Conservation (phyloP, 1,140 invertebrate genomes). For the Aphaenogaster ashmeadi region DNA sequence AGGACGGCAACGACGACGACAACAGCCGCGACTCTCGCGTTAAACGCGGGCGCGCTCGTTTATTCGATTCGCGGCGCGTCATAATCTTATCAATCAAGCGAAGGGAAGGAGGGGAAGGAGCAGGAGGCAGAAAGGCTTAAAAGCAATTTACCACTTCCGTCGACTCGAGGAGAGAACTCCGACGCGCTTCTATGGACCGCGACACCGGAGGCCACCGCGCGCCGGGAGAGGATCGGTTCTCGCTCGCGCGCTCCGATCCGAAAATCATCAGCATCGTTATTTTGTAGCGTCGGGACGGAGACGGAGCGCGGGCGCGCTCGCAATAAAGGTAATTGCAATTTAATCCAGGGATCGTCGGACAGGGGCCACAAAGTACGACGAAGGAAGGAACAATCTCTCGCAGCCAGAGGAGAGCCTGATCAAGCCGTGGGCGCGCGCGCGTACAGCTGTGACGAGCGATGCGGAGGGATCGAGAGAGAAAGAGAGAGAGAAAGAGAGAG, state of each 20-base stretch:
- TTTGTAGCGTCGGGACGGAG: slow-evolving; percentile 35
- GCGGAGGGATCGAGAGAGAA: neutral
- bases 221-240: slow-evolving; percentile 36
- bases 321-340: slow-evolving; percentile 86
- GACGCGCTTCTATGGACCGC: neutral
- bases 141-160: slow-evolving; percentile 60
- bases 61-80: slow-evolving; percentile 60
- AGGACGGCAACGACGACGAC: neutral
- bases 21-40: neutral
- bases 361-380: slow-evolving; percentile 60
- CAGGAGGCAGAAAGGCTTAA: slow-evolving; percentile 46
- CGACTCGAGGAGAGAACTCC: slow-evolving; percentile 37
- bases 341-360: slow-evolving; percentile 75
- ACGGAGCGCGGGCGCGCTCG: slow-evolving; percentile 37
- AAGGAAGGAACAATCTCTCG: slow-evolving; percentile 70
- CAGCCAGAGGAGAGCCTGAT: slow-evolving; percentile 71
- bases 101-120: neutral
- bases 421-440: slow-evolving; percentile 64
- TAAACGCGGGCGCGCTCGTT: slow-evolving; percentile 29
- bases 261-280: slow-evolving; percentile 66
- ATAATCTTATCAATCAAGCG: slow-evolving; percentile 64
- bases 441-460: slow-evolving; percentile 45
- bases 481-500: neutral
- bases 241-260: slow-evolving; percentile 43
- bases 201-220: slow-evolving; percentile 52